phyloP scores from a whole-genome alignment of 2,113 vertebrate species.

The Oreochromis spilurus region DNA sequence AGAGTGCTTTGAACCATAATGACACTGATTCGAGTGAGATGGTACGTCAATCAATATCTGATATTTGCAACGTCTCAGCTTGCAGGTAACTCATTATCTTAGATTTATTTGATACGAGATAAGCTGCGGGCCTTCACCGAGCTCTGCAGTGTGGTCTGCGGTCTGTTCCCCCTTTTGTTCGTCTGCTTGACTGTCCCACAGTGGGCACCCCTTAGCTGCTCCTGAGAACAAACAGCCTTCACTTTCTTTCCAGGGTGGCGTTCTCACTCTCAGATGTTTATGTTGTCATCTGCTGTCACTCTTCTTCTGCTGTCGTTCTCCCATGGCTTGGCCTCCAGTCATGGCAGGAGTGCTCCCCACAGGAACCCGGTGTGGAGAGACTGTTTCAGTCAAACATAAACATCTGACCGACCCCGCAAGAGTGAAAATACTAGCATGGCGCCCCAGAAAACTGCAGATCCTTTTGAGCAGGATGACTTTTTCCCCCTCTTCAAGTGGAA shows the following conservation, averaged over 20 bases:
- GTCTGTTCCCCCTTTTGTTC: conserved; percentile 15
- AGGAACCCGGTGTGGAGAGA: conserved; percentile 39
- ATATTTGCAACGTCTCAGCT: neutral
- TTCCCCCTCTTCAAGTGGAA: neutral
- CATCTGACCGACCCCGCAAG: conserved; percentile 51
- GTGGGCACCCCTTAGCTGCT: conserved; percentile 13
- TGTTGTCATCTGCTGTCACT: conserved; percentile 35
- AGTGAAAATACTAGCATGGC: conserved; percentile 56
- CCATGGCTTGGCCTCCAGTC: conserved; percentile 45
- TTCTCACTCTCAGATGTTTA: conserved; percentile 65
- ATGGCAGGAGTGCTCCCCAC: conserved; percentile 43
- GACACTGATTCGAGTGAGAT: neutral
- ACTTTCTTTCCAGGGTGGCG: conserved; percentile 56
- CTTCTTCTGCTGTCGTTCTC: conserved; percentile 35
- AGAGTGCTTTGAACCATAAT: neutral
- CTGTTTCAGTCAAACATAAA: conserved; percentile 52
- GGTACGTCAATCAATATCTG: neutral
- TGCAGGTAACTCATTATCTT: neutral
- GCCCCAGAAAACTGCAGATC: neutral
- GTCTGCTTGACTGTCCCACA: conserved; percentile 37
- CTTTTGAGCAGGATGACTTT: neutral
- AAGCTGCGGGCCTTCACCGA: neutral
- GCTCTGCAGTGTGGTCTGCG: conserved; percentile 14
- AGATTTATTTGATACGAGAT: neutral
- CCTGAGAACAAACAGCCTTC: conserved; percentile 46